Evolutionary conservation across 2,113 vertebrate species (phyloP).

Genomic region (Piaya cayana): DNA sequence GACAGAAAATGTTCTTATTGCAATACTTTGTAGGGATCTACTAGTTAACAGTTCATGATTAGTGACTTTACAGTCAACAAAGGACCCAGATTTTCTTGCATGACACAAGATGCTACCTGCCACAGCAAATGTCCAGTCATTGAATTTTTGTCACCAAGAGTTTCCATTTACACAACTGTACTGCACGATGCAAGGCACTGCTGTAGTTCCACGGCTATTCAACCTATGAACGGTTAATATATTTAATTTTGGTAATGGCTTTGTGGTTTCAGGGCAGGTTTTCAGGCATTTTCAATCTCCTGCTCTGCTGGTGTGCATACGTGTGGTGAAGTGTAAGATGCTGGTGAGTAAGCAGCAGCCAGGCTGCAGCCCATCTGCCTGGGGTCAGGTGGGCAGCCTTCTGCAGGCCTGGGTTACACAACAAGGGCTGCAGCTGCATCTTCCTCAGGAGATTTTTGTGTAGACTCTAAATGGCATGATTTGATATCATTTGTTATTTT

Average conservation of each 20-base stretch:
- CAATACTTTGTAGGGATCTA: constrained; percentile 21
- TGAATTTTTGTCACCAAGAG: accelerated
- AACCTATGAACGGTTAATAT: accelerated
- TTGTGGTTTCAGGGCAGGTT: not conserved
- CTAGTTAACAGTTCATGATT: constrained; percentile 54
- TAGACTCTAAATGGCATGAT: not conserved
- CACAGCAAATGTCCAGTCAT: not conserved
- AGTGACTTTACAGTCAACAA: constrained; percentile 9
- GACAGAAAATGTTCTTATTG: not conserved
- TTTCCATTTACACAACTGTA: not conserved
- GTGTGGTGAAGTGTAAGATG: accelerated
- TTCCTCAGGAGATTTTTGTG: not conserved
- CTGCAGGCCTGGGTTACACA: not conserved
- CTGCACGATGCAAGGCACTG: accelerated
- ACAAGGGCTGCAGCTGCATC: not conserved
- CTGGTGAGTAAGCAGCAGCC: accelerated
- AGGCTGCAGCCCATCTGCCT: accelerated
- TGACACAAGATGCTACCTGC: accelerated
- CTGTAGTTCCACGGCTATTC: accelerated
- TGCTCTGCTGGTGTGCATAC: not conserved
- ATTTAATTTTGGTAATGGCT: not conserved
- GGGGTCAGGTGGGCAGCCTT: accelerated
- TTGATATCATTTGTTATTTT: not conserved
- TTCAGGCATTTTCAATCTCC: not conserved
- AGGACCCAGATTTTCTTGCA: not conserved